Base-by-base conservation (phyloP, 2,113 vertebrate genomes). In the Anhinga rufa region DNA sequence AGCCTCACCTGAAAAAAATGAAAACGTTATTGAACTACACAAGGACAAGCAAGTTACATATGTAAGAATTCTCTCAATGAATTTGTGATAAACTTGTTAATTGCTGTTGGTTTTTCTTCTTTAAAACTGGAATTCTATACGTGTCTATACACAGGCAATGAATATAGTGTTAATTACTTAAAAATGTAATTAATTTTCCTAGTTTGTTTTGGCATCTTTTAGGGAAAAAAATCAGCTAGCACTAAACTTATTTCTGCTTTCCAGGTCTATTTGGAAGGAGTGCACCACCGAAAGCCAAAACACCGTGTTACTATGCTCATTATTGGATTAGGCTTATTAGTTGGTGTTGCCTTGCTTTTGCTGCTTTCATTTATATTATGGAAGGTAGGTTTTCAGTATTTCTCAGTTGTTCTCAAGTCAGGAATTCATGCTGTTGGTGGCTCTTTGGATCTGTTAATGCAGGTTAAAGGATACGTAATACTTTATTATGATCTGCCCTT, bases 181-280 rank as follows among this genome's bases (percentile, higher is more conserved):
- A 71, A 7, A 68, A 81, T 22, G 6, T 38, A 80, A 77, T 66
- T 88, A 7, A 18, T 86, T 84, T 93, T 90, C 22, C 24, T n/a
- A 55, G 17, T 5, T 25, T 82, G 40, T 62, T 84, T 64, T 78
- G 38, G 10, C 70, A 29, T n/a, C 14, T 42, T 48, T 49, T 57
- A 25, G 36, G 12, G 7, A 14, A 10, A 38, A n/a, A 3, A 80
- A 55, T 9, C 51, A 74, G 9, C 15, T 26, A 38, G 6, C 18
- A 60, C 31, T 55, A 65, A 88, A 46, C 8, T 78, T 92, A 31
- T 70, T 92, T 86, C 84, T 94, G 54, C 80, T 96, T 95, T 87
- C 80, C 91, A 99, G 99, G 98, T 99, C 78, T 80, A 96, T 42
- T 90, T 99, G 38, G 99, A 99, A 97, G 99, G 98, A 76, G 57